These are phyloP conservation scores for Corythaeola cristata DNA, from an alignment of 2,113 vertebrate genomes.

Conservation along the genomic window DNA sequence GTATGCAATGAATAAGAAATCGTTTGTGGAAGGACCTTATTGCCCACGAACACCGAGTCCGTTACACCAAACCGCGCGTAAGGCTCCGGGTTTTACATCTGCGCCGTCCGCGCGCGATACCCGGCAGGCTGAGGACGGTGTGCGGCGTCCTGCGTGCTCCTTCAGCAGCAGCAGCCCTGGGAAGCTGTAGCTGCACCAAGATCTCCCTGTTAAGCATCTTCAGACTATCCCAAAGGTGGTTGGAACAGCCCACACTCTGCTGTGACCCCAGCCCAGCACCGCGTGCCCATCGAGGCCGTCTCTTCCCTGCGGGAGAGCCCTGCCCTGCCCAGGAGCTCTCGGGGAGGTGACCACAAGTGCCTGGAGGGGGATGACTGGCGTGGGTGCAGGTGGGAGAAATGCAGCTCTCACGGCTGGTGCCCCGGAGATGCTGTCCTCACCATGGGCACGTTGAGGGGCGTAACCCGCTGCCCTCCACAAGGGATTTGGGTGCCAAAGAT, in stretches of 20 bases:
- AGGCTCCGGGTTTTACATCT: rapidly evolving
- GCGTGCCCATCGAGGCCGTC: rapidly evolving
- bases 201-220: rapidly evolving
- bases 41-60: rapidly evolving
- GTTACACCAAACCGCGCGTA: not conserved
- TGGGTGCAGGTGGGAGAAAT: not conserved
- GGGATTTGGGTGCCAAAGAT: not conserved
- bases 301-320: not conserved
- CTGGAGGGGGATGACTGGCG: rapidly evolving
- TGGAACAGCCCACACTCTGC: rapidly evolving
- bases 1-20: rapidly evolving
- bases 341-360: rapidly evolving
- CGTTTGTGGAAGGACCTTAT: not conserved
- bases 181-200: not conserved
- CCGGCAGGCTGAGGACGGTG: not conserved
- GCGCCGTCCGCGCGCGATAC: rapidly evolving
- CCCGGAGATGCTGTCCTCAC: not conserved
- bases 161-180: not conserved
- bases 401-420: not conserved
- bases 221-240: not conserved
- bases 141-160: rapidly evolving
- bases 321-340: not conserved
- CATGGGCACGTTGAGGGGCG: not conserved
- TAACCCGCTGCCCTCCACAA: rapidly evolving
- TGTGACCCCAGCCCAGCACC: not conserved